Evolutionary conservation across 2,888 invertebrate species (phyloP).

Genomic region (Acleris holmiana): DNA sequence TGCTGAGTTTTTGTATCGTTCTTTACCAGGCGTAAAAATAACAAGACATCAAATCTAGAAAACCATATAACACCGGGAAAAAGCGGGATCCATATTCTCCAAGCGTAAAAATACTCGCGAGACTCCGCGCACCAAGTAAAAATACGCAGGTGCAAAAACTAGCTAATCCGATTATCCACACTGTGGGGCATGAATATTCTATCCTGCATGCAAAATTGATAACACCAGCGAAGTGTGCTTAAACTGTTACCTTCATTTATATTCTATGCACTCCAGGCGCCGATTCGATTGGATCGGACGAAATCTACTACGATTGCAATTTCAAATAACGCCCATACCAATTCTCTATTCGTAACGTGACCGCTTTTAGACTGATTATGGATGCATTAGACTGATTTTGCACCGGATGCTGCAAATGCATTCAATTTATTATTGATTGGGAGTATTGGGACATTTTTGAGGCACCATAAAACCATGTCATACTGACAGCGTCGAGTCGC

Average conservation of each 20-base stretch:
- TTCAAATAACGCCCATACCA: slow-evolving; percentile 29
- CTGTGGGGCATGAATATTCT: slow-evolving; percentile 55
- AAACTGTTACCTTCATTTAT: slow-evolving; percentile 54
- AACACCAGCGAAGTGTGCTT: slow-evolving; percentile 46
- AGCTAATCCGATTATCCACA: slow-evolving; percentile 5
- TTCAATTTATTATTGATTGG: slow-evolving; percentile 12
- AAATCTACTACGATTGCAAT: slow-evolving; percentile 30
- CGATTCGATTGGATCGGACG: slow-evolving; percentile 52
- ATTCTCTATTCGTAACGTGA: slow-evolving; percentile 27
- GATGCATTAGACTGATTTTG: slow-evolving; percentile 29
- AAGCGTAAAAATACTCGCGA: neutral
- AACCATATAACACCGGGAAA: neutral
- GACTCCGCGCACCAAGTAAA: neutral
- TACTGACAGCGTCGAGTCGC: no score
- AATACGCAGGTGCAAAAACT: slow-evolving; percentile 29
- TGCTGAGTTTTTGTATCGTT: no score
- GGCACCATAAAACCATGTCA: no score
- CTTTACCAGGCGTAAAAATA: no score
- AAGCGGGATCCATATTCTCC: neutral
- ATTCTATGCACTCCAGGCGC: slow-evolving; percentile 54
- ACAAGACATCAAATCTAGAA: neutral
- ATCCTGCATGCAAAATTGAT: slow-evolving; percentile 51
- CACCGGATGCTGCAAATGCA: neutral
- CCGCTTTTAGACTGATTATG: slow-evolving; percentile 34
- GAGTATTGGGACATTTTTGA: no score